These are phyloP conservation scores for Drosophila neoperkinsi DNA, from an alignment of 2,888 invertebrate species.

Conservation along the genomic window DNA sequence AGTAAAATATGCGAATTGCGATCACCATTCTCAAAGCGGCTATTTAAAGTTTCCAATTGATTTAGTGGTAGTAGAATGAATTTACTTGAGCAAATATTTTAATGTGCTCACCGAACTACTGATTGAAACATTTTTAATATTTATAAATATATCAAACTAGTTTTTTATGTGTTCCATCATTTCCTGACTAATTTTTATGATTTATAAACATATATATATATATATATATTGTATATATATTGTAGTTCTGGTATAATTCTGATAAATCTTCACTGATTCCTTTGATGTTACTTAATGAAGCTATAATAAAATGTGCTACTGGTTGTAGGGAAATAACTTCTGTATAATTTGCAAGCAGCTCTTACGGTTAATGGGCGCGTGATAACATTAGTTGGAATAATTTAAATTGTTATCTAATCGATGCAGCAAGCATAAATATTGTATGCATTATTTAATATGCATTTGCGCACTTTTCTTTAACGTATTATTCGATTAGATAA, in stretches of 20 bases:
- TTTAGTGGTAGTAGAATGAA: constrained; percentile 14
- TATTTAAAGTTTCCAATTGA: constrained; percentile 49
- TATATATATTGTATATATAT: not conserved
- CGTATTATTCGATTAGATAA: constrained; percentile 64
- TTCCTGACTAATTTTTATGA: constrained; percentile 2
- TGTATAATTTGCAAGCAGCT: not conserved
- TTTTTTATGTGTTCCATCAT: constrained; percentile 1
- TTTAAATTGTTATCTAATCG: constrained; percentile 31
- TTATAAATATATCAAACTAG: not conserved
- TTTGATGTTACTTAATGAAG: not conserved
- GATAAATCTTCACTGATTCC: not conserved
- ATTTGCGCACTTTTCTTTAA: constrained; percentile 42
- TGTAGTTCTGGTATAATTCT: not conserved
- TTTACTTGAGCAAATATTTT: constrained; percentile 28
- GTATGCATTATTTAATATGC: constrained; percentile 20
- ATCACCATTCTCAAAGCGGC: constrained; percentile 38
- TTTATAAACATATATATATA: not conserved
- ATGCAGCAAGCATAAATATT: constrained; percentile 14
- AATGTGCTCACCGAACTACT: constrained; percentile 24
- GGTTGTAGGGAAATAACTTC: not conserved
- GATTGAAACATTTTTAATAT: constrained; percentile 4
- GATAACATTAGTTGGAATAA: constrained; percentile 6
- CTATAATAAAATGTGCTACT: not conserved
- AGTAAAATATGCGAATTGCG: constrained; percentile 71
- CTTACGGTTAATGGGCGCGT: constrained; percentile 2